Base-by-base conservation (phyloP, 2,888 invertebrate genomes). In the Quadroppia sp. region DNA sequence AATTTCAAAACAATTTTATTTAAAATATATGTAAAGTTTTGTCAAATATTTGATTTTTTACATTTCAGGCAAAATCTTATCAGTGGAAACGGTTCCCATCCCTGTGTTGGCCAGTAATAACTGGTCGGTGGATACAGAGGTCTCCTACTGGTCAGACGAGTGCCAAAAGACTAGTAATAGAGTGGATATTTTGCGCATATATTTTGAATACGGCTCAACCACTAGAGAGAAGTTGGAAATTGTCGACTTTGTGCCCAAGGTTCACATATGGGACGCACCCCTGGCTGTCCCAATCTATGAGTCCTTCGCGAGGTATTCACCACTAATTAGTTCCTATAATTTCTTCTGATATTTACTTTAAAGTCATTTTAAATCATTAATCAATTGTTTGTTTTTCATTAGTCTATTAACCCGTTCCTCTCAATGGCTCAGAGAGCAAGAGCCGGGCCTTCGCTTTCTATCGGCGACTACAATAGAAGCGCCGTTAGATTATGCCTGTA, bases 231-330 rank as follows among this genome's bases (percentile, higher is more conserved):
- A n/a, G 45, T 11, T 74, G 17, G 71, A 56, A 48, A 48, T 74
- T 11, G 13, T 69, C 23, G 72, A 74, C 32, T 74, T 74, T 50
- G 45, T 74, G 11, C 74, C 74, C n/a, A 36, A 25, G 25, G 32
- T 56, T 11, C 50, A 73, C 7, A 30, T 64, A 20, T 74, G 74
- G 74, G 71, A 74, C 64, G 17, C 74, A 40, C 74, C 74, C 23
- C n/a, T 74, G 1, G 74, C 74, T 36, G 72, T 72, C 11, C 74
- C 71, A 17, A 59, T 72, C 20, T 64, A 71, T 48, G 74, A 74
- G 40, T 32, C 71, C 1, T 74, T 74, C 25, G 30, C 74, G 15
- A 74, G 72, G 73, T 70, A n/a, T n/a, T n/a, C n/a, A n/a, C n/a
- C n/a, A n/a, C n/a, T n/a, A n/a, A n/a, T n/a, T n/a, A n/a, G n/a